phyloP scores from a whole-genome alignment of 2,888 invertebrate species.

The Globia sparganii region DNA sequence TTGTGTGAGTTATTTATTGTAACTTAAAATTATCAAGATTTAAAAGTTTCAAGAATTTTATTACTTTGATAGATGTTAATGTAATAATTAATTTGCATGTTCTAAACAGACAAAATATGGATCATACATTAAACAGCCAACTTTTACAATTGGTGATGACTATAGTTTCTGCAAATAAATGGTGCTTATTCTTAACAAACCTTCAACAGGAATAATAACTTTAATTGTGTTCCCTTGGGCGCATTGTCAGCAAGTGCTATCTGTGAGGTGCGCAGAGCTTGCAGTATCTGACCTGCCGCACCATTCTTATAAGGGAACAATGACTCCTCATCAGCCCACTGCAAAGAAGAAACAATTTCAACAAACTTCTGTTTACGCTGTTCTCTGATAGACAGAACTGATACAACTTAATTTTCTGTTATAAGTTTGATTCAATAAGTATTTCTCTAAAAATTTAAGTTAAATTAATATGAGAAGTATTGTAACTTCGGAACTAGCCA shows the following conservation, averaged over 20 bases:
- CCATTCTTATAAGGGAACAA: conserved; percentile 88
- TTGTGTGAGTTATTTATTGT: background rate
- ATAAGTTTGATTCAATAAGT: background rate
- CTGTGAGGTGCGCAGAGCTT: conserved; percentile 92
- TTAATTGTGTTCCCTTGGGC: conserved; percentile 96
- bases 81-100: background rate
- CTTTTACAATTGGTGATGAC: background rate
- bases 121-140: background rate
- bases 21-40: background rate
- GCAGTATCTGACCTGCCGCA: conserved; percentile 91
- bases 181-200: conserved; percentile 79
- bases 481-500: background rate
- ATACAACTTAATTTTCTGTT: background rate
- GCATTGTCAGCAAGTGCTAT: conserved; percentile 95
- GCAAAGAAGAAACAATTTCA: conserved; percentile 18
- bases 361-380: background rate
- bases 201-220: conserved; percentile 94
- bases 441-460: background rate
- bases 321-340: conserved; percentile 86
- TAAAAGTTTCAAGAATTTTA: background rate
- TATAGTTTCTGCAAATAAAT: background rate
- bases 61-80: background rate
- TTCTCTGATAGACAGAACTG: background rate
- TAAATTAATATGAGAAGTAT: background rate
- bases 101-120: background rate